These are phyloP conservation scores for Setipinna tenuifilis DNA, from an alignment of 2,797 vertebrate species.

Conservation along the genomic window DNA sequence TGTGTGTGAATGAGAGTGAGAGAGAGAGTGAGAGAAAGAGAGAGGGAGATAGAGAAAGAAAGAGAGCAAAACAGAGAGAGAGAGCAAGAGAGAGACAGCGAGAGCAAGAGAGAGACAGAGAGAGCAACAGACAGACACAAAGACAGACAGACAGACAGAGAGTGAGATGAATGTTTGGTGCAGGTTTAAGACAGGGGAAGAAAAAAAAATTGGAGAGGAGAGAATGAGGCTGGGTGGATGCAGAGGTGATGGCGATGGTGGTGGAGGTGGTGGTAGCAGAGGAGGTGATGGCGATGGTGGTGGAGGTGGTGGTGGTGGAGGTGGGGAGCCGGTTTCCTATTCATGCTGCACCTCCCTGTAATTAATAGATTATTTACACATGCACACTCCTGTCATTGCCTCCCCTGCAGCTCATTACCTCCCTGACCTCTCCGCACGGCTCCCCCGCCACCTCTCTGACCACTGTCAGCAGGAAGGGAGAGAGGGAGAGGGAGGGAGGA, in stretches of 20 bases:
- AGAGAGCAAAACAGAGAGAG: too few species aligned
- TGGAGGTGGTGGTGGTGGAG: slow-evolving; percentile 4
- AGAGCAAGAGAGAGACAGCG: too few species aligned
- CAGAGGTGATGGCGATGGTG: not conserved
- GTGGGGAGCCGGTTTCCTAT: slow-evolving; percentile 72
- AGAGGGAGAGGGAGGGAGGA: too few species aligned
- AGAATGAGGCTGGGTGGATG: not conserved
- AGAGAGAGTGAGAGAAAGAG: not conserved
- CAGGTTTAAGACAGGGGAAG: not conserved
- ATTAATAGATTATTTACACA: slow-evolving; percentile 96
- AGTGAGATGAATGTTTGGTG: not conserved
- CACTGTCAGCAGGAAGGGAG: slow-evolving; percentile 62
- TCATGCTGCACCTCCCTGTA: slow-evolving; percentile 79
- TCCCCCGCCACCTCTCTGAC: slow-evolving; percentile 68
- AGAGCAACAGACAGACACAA: not conserved
- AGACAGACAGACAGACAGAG: not conserved
- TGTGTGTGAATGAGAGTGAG: not conserved
- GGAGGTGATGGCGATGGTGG: not conserved
- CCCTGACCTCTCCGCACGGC: slow-evolving; percentile 82
- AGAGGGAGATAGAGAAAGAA: too few species aligned
- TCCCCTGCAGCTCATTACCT: slow-evolving; percentile 86
- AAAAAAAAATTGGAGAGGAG: not conserved
- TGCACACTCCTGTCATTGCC: slow-evolving; percentile 85
- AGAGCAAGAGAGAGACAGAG: not conserved
- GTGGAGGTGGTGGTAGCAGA: not conserved